Evolutionary conservation across 1,140 invertebrate species (phyloP).

Genomic region (Cotesia vestalis): DNA sequence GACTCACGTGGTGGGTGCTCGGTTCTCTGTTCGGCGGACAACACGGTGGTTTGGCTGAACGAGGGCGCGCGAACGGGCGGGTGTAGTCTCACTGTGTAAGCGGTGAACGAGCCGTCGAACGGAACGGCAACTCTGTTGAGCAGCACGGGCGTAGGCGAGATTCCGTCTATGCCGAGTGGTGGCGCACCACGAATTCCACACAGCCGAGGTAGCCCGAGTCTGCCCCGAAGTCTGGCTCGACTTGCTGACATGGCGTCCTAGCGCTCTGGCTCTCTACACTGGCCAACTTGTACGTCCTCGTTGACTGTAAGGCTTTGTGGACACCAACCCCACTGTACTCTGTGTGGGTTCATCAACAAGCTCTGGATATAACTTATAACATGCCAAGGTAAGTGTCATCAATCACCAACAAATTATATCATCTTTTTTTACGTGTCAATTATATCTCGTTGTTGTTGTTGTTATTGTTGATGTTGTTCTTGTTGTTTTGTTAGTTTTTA

Average conservation of each 20-base stretch:
- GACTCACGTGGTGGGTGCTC: background rate
- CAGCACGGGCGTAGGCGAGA: slow-evolving; percentile 58
- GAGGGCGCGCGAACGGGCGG: slow-evolving; percentile 53
- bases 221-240: slow-evolving; percentile 37
- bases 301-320: slow-evolving; percentile 38
- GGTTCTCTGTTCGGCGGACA: background rate
- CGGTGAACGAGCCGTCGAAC: slow-evolving; percentile 52
- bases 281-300: slow-evolving; percentile 49
- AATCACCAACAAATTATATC: slow-evolving; percentile 13
- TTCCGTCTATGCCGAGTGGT: slow-evolving; percentile 57
- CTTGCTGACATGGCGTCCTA: slow-evolving; percentile 66
- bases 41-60: slow-evolving; percentile 52
- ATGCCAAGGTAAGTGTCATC: slow-evolving; percentile 55
- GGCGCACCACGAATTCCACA: slow-evolving; percentile 49
- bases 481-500: background rate
- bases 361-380: slow-evolving; percentile 30
- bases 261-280: slow-evolving; percentile 44
- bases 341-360: slow-evolving; percentile 19
- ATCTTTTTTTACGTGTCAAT: background rate
- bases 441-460: background rate
- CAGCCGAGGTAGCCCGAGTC: slow-evolving; percentile 27
- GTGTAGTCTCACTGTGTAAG: slow-evolving; percentile 37
- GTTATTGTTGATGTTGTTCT: background rate
- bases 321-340: slow-evolving; percentile 32
- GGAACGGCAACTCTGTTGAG: slow-evolving; percentile 40